Base-by-base conservation (phyloP, 2,888 invertebrate species). In the Rhagonycha fulva region DNA sequence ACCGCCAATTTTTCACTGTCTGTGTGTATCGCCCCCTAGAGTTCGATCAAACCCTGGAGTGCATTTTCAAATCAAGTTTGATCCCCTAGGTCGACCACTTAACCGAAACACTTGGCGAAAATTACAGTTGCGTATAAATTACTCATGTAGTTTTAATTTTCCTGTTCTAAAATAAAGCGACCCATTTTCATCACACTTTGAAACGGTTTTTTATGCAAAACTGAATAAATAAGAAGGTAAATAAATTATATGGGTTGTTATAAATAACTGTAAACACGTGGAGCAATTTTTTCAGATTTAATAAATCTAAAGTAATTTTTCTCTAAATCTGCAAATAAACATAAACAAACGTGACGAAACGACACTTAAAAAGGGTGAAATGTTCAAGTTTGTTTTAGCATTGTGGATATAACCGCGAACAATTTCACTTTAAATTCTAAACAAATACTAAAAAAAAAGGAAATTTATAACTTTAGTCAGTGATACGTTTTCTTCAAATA, bases 1-100 rank as follows among this genome's bases (percentile, higher is more conserved):
- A 83, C 85, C 84, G 83, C 84, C 81, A 84, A 82, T 86, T 86
- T 86, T 86, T 86, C 86, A 86, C 84, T 85, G 86, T 86, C 86
- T 82, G 81, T 82, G 81, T 79, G 81, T 83, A 85, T 85, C 82
- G 84, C 82, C 83, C 86, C 84, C 86, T 62, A 71, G 86, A 82
- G 86, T 76, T 72, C 85, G 82, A 85, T 86, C 83, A 81, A 80
- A 80, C 81, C 84, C 83, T 82, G 83, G 79, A 85, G 84, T 85
- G 84, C 85, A 85, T 85, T 84, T 84, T 82, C 83, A 83, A 84
- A 86, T 86, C 86, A 84, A 82, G 81, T 81, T 82, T 79, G 74
- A 79, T 76, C 80, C 79, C 80, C 77, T 72, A 73, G 76, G 79
- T 78, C 78, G 80, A 79, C 79, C 80, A 80, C 81, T 82, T 80